phyloP scores from a whole-genome alignment of 2,797 vertebrate species.

The Gila robusta region DNA sequence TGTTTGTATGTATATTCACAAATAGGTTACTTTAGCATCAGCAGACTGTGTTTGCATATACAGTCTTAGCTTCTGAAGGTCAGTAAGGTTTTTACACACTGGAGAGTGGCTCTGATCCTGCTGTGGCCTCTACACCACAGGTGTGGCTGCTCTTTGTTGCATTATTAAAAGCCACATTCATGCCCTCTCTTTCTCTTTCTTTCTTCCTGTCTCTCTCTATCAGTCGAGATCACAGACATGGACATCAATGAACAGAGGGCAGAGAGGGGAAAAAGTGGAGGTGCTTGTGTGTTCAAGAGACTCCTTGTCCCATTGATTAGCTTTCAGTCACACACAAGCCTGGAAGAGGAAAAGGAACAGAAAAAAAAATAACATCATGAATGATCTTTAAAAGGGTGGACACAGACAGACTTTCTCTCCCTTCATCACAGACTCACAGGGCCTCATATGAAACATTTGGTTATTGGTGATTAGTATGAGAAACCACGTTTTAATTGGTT shows the following conservation, averaged over 20 bases:
- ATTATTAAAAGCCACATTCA: slow-evolving; percentile 52
- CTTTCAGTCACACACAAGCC: slow-evolving; percentile 31
- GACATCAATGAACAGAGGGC: slow-evolving; percentile 49
- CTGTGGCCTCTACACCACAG: slow-evolving; percentile 37
- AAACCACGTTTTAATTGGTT: slow-evolving; percentile 20
- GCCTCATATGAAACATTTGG: neutral
- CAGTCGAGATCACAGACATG: slow-evolving; percentile 25
- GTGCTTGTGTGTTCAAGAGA: slow-evolving; percentile 20
- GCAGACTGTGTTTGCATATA: neutral
- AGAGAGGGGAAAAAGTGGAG: slow-evolving; percentile 26
- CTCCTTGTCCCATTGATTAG: slow-evolving; percentile 41
- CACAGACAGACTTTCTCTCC: neutral
- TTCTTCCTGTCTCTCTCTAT: slow-evolving; percentile 18
- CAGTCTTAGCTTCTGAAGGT: slow-evolving; percentile 4
- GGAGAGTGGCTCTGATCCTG: slow-evolving; percentile 27
- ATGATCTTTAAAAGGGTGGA: slow-evolving; percentile 1
- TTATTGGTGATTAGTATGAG: slow-evolving; percentile 5
- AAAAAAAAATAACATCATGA: slow-evolving; percentile 1
- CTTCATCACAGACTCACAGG: neutral
- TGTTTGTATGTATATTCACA: neutral
- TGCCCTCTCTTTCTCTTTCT: slow-evolving; percentile 50
- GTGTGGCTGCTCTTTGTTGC: slow-evolving; percentile 53
- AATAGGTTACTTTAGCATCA: neutral
- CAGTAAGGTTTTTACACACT: slow-evolving; percentile 39
- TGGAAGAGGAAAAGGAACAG: neutral